Percentiles rank a stretch among this genome's conserved stretches.
These are phyloP conservation scores for Nerophis lumbriciformis DNA, from an alignment of 2,113 vertebrate genomes.

Conservation along the genomic window DNA sequence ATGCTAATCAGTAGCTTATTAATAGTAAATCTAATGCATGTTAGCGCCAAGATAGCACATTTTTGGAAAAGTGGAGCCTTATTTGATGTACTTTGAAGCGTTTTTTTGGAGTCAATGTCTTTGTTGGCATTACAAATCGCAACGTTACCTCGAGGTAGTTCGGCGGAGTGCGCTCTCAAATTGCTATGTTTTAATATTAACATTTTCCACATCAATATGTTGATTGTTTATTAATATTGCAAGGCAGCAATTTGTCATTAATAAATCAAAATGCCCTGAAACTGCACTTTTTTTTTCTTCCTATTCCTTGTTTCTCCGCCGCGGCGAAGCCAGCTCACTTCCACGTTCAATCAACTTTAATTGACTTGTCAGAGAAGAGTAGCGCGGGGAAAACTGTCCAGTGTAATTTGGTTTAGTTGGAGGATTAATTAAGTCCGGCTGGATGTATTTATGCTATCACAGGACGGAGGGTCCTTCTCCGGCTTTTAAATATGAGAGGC, in stretches of 20 bases:
- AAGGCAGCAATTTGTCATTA: not conserved
- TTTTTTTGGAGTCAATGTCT: not conserved
- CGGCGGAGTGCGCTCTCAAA: too few species aligned
- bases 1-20: too few species aligned
- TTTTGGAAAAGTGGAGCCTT: too few species aligned
- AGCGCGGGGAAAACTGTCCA: conserved; percentile 3
- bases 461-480: conserved; percentile 9
- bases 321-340: conserved; percentile 12
- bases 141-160: too few species aligned
- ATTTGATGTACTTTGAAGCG: too few species aligned
- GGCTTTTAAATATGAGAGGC: conserved; percentile 2
- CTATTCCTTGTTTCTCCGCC: not conserved
- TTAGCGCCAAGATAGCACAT: too few species aligned
- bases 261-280: not conserved
- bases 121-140: too few species aligned
- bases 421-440: conserved; percentile 35
- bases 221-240: not conserved
- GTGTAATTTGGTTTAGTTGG: conserved; percentile 9
- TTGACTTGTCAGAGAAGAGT: conserved; percentile 29
- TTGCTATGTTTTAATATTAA: conserved; percentile 18
- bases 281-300: not conserved
- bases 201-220: not conserved
- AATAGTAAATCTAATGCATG: too few species aligned
- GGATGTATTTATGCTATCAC: conserved; percentile 21
- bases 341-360: conserved; percentile 18